Conservation (phyloP, 2,888 invertebrate species). For the Tanypteryx hageni region DNA sequence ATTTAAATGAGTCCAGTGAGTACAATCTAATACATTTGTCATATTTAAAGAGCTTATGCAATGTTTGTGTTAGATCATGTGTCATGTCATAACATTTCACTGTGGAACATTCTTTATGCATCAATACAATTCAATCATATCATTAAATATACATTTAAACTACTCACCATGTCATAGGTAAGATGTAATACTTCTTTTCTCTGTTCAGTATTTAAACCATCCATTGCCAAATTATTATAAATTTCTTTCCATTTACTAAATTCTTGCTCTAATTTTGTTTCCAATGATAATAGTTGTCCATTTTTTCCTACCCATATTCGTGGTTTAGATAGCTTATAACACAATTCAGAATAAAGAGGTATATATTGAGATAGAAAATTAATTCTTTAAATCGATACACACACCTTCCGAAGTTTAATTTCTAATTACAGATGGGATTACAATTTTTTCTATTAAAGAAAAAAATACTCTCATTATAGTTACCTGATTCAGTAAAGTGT, state of each 20-base stretch:
- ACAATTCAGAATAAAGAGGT: not conserved
- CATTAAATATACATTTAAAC: not conserved
- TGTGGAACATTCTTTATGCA: too few relatives aligned
- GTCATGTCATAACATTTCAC: too few relatives aligned
- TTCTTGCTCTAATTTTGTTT: slow-evolving; percentile 26
- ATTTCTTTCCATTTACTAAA: slow-evolving; percentile 26
- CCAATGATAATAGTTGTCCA: slow-evolving; percentile 1
- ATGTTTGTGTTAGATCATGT: too few relatives aligned
- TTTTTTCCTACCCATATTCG: slow-evolving; percentile 17
- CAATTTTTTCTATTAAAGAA: not conserved
- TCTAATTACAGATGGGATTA: not conserved
- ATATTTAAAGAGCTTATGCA: too few relatives aligned
- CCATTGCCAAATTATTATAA: not conserved
- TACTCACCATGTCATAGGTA: not conserved
- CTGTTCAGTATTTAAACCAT: not conserved
- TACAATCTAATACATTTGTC: too few relatives aligned
- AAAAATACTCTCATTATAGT: not conserved
- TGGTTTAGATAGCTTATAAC: slow-evolving; percentile 6
- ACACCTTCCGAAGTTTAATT: not conserved
- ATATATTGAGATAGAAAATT: not conserved
- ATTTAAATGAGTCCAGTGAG: too few relatives aligned
- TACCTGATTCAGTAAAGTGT: slow-evolving; percentile 12
- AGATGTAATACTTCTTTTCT: not conserved
- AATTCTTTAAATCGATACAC: not conserved
- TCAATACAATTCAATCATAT: too few relatives aligned